Evolutionary conservation across 2,797 vertebrate genomes (phyloP).

Genomic region (Enteromius viviparus): DNA sequence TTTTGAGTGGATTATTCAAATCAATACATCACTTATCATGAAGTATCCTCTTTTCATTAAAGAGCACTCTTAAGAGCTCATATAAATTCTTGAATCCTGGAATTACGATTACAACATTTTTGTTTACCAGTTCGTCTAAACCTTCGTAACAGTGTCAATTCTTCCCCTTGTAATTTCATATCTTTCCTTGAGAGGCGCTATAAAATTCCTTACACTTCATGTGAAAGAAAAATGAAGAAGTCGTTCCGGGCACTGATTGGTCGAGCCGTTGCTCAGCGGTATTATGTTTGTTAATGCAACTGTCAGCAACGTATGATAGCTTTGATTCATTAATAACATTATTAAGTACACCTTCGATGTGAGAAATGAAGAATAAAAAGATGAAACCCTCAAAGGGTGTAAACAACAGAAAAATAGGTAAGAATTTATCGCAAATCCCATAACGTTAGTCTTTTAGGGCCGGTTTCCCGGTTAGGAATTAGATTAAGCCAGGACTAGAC

Average conservation of each 20-base stretch:
- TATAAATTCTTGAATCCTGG: background rate
- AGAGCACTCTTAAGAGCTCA: background rate
- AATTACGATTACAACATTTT: background rate
- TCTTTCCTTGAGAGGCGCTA: background rate
- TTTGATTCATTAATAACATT: background rate
- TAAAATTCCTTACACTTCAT: background rate
- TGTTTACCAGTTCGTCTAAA: background rate
- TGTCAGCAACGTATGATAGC: slow-evolving; percentile 20
- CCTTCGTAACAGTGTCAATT: background rate
- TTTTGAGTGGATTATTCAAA: background rate
- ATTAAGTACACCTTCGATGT: slow-evolving; percentile 20
- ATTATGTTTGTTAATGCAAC: slow-evolving; percentile 38
- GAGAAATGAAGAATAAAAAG: slow-evolving; percentile 35
- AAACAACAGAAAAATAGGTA: slow-evolving; percentile 31
- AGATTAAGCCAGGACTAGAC: too few species aligned
- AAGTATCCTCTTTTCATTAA: background rate
- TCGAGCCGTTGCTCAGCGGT: slow-evolving; percentile 42
- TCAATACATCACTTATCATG: background rate
- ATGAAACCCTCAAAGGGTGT: slow-evolving; percentile 13
- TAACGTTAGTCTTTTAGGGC: background rate
- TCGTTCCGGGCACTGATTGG: slow-evolving; percentile 16
- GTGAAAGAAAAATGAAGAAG: slow-evolving; percentile 28
- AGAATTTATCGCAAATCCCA: background rate
- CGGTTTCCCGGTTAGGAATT: too few species aligned
- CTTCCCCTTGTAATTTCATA: background rate